phyloP scores from a whole-genome alignment of 2,888 invertebrate genomes.

The Horisme vitalbata region DNA sequence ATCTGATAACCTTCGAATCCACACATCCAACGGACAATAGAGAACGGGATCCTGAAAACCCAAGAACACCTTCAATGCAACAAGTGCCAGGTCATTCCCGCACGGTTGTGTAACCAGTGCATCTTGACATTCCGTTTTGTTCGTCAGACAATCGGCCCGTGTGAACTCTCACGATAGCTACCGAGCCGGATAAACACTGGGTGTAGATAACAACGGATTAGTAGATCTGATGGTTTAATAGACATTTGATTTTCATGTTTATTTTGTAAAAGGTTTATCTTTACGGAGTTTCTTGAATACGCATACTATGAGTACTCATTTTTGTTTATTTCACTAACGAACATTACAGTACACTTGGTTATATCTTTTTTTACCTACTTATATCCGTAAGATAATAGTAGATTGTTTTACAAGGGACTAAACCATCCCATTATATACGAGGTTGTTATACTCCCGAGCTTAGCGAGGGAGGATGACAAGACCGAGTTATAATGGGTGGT shows the following conservation, averaged over 20 bases:
- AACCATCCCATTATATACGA: too few species aligned
- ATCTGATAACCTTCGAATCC: not conserved
- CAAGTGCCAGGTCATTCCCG: slow-evolving; percentile 59
- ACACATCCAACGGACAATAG: slow-evolving; percentile 39
- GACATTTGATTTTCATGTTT: slow-evolving; percentile 10
- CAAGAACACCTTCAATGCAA: slow-evolving; percentile 63
- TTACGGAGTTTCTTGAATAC: too few species aligned
- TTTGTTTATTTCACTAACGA: too few species aligned
- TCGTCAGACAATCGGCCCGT: slow-evolving; percentile 65
- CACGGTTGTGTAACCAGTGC: slow-evolving; percentile 65
- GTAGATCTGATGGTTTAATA: slow-evolving; percentile 12
- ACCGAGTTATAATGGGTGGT: too few species aligned
- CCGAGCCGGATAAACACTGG: slow-evolving; percentile 60
- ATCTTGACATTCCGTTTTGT: slow-evolving; percentile 81
- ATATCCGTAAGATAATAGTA: too few species aligned
- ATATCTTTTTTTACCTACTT: too few species aligned
- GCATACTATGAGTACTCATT: too few species aligned
- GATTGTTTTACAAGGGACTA: too few species aligned
- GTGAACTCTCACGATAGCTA: slow-evolving; percentile 73
- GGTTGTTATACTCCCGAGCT: too few species aligned
- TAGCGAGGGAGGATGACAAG: too few species aligned
- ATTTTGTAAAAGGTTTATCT: too few species aligned
- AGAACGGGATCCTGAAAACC: slow-evolving; percentile 45
- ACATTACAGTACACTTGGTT: too few species aligned
- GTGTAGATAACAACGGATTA: slow-evolving; percentile 57